Percentiles rank a stretch among this genome's conserved stretches.
These are phyloP conservation scores for Leptopilina clavipes DNA, from an alignment of 1,140 invertebrate species.

Conservation along the genomic window DNA sequence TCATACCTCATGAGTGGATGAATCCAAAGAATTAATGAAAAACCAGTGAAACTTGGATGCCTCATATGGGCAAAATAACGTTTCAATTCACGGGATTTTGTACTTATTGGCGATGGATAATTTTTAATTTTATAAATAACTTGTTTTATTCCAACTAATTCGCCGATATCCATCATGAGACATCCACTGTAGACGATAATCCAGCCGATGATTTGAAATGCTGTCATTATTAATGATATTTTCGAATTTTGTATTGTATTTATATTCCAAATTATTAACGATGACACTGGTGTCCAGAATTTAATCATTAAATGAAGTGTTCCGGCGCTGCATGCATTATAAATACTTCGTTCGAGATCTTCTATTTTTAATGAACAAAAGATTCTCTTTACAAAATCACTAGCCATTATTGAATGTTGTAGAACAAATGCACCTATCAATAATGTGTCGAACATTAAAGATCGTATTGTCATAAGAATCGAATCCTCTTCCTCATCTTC, in stretches of 20 bases:
- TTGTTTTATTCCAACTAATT: conserved; percentile 79
- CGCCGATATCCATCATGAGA: conserved; percentile 78
- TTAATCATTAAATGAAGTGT: conserved; percentile 65
- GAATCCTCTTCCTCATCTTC: conserved; percentile 58
- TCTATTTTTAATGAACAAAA: conserved; percentile 66
- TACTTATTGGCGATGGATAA: conserved; percentile 67
- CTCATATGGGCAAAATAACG: conserved; percentile 75
- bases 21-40: conserved; percentile 75
- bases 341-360: conserved; percentile 74
- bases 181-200: conserved; percentile 78
- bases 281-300: conserved; percentile 72
- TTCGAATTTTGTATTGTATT: conserved; percentile 65
- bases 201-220: conserved; percentile 77
- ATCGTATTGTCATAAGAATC: conserved; percentile 53
- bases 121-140: conserved; percentile 74
- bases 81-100: conserved; percentile 72
- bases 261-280: conserved; percentile 73
- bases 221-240: conserved; percentile 72
- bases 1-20: conserved; percentile 76
- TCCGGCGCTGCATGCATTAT: conserved; percentile 66
- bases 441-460: conserved; percentile 68
- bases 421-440: conserved; percentile 74
- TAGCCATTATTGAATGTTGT: conserved; percentile 75
- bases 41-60: conserved; percentile 76
- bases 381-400: conserved; percentile 67